These are phyloP conservation scores for Eupithecia centaureata DNA, from an alignment of 2,888 invertebrate genomes.

Conservation along the genomic window DNA sequence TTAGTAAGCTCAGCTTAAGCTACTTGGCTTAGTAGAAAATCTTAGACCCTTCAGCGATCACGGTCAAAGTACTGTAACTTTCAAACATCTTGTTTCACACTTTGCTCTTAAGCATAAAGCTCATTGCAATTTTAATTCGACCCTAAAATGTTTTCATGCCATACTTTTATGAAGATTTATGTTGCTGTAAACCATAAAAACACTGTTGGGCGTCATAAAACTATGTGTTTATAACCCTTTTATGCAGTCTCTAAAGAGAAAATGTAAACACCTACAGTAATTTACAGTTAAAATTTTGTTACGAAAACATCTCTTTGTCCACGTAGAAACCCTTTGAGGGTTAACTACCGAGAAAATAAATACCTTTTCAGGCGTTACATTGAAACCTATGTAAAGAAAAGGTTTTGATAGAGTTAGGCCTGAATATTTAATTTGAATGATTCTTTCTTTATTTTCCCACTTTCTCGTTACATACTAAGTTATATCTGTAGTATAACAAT, in stretches of 20 bases:
- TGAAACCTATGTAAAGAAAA: conserved; percentile 1
- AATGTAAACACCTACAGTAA: conserved; percentile 11
- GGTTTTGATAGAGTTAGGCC: not conserved
- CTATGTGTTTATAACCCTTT: conserved; percentile 24
- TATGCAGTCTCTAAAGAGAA: conserved; percentile 11
- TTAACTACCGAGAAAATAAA: not conserved
- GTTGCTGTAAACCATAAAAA: conserved; percentile 22
- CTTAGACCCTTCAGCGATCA: not conserved
- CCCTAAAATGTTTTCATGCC: conserved; percentile 9
- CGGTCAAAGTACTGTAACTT: not conserved
- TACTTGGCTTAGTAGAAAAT: not conserved
- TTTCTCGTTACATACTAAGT: not conserved
- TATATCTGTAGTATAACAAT: not conserved
- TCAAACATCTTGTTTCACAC: conserved; percentile 3
- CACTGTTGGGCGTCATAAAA: conserved; percentile 16
- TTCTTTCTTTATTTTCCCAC: not conserved
- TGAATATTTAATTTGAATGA: not conserved
- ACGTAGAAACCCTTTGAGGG: not conserved
- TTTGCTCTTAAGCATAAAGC: conserved; percentile 1
- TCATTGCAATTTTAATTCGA: conserved; percentile 8
- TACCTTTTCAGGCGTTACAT: conserved; percentile 2
- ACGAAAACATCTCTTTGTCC: conserved; percentile 1
- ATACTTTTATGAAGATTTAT: conserved; percentile 33
- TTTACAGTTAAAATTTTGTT: conserved; percentile 7
- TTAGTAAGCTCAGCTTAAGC: too few species aligned